Conservation (phyloP, 1,140 invertebrate species). For the Trichomalopsis sarcophagae region DNA sequence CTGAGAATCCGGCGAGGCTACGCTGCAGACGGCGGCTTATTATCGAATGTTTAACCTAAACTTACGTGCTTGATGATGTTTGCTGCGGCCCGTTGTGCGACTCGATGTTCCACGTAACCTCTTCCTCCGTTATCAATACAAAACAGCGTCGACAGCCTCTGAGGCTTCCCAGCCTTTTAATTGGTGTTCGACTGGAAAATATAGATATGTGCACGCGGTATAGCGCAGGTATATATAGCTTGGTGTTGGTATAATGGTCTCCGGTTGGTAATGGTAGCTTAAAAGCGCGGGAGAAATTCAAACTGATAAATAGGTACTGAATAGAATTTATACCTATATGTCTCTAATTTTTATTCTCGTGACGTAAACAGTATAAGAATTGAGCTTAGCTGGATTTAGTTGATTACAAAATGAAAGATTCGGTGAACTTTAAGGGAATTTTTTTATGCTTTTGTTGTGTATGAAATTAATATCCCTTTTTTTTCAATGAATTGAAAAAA, state of each 20-base stretch:
- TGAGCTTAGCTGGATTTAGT: too few relatives aligned
- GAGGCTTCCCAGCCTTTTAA: not conserved
- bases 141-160: not conserved
- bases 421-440: conserved; percentile 4
- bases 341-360: too few relatives aligned
- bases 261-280: too few relatives aligned
- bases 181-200: not conserved
- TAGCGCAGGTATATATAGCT: not conserved
- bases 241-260: too few relatives aligned
- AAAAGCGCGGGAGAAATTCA: too few relatives aligned
- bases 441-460: conserved; percentile 27
- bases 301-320: too few relatives aligned
- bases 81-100: not conserved
- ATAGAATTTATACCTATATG: too few relatives aligned
- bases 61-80: conserved; percentile 47
- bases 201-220: not conserved
- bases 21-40: not conserved
- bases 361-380: too few relatives aligned
- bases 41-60: conserved; percentile 19
- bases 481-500: conserved; percentile 30
- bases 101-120: conserved; percentile 37
- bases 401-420: conserved; percentile 82
- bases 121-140: conserved; percentile 11
- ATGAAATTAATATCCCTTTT: conserved; percentile 13
- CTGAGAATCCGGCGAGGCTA: conserved; percentile 13